These are phyloP conservation scores for Chydorus sphaericus DNA, from an alignment of 2,888 invertebrate genomes.

Conservation along the genomic window DNA sequence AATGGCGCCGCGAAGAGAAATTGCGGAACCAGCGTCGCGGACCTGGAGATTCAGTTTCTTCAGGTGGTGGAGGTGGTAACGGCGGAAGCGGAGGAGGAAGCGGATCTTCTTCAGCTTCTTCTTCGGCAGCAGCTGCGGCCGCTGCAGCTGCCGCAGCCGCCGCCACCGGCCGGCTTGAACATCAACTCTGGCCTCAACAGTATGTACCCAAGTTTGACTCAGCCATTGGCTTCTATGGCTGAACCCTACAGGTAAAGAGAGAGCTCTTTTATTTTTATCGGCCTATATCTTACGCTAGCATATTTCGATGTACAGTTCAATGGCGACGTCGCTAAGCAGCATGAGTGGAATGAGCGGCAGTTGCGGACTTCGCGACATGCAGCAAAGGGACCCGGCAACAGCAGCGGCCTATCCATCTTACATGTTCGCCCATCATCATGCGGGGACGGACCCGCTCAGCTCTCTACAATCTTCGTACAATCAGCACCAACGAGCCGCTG, in stretches of 20 bases:
- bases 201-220: slow-evolving; percentile 90
- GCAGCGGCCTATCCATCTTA: slow-evolving; percentile 59
- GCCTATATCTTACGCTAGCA: no score
- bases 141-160: slow-evolving; percentile 31
- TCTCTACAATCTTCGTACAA: slow-evolving; percentile 55
- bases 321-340: slow-evolving; percentile 27
- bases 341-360: slow-evolving; percentile 41
- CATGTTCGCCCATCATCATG: slow-evolving; percentile 52
- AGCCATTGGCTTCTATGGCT: slow-evolving; percentile 84
- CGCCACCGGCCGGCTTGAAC: slow-evolving; percentile 34
- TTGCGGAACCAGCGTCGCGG: slow-evolving; percentile 75
- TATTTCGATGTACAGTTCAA: no score
- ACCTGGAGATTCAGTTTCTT: slow-evolving; percentile 36
- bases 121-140: slow-evolving; percentile 38
- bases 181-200: slow-evolving; percentile 79
- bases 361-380: slow-evolving; percentile 27
- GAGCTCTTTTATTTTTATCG: no score
- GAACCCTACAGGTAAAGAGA: slow-evolving; percentile 37
- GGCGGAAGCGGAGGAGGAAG: slow-evolving; percentile 34
- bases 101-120: slow-evolving; percentile 28
- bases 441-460: slow-evolving; percentile 53
- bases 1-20: slow-evolving; percentile 98
- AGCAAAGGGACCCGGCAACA: slow-evolving; percentile 58
- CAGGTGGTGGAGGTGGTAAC: slow-evolving; percentile 36
- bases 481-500: slow-evolving; percentile 37